phyloP scores from a whole-genome alignment of 2,888 invertebrate genomes.

The Tuberolachnus salignus region DNA sequence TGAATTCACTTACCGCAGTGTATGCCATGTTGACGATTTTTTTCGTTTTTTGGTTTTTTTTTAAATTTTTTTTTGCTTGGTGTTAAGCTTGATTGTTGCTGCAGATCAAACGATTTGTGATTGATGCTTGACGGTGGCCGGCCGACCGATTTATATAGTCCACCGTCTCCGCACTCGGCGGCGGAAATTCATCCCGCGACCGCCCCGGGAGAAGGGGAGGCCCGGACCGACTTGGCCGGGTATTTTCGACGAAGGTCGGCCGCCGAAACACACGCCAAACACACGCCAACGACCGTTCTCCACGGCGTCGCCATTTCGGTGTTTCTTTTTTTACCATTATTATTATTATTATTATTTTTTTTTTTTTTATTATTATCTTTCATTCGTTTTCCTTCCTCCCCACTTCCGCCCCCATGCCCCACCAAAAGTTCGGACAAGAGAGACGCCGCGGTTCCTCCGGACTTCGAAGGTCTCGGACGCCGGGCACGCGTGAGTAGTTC shows the following conservation, averaged over 20 bases:
- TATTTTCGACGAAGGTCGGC: conserved; percentile 39
- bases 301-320: neutral
- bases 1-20: conserved; percentile 31
- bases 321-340: no score
- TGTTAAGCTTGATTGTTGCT: conserved; percentile 10
- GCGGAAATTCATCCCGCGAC: neutral
- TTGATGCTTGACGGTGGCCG: conserved; percentile 33
- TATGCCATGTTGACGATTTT: conserved; percentile 45
- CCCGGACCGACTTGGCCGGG: neutral
- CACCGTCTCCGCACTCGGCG: neutral
- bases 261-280: conserved; percentile 13
- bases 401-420: neutral
- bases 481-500: no score
- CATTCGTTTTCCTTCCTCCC: neutral
- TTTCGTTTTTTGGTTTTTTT: no score
- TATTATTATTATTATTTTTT: no score
- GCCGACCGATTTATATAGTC: conserved; percentile 35
- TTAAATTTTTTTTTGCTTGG: no score
- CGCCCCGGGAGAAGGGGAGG: neutral
- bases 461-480: no score
- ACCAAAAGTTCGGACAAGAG: no score
- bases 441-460: no score
- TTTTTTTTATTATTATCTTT: no score
- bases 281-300: conserved; percentile 8
- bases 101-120: conserved; percentile 49